Evolutionary conservation across 2,888 invertebrate genomes (phyloP), one percentile per base, ranked within the genome.

Genomic region (Thymelicus acteon): DNA sequence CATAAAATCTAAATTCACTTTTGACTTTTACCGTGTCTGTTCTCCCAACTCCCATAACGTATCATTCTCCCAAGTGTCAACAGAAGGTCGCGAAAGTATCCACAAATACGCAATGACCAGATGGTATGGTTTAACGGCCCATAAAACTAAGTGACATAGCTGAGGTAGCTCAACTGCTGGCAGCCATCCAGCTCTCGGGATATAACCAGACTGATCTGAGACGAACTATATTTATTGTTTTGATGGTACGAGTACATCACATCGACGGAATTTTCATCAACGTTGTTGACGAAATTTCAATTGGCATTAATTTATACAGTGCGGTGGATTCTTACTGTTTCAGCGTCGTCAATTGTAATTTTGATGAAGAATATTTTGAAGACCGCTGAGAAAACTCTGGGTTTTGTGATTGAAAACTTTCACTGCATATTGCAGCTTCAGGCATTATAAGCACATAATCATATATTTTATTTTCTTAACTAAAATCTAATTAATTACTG

Each of bases 71-170:
- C 54, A 54, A 10, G 54, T 54, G 54, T 54, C 54, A 54, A 0
- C 54, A 24, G 52, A 49, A 60, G 24, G 37, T 58, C 58, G 58
- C 58, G 39, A 58, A 54, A 54, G 37, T 58, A 39, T 57, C 65
- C 71, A 39, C 58, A 69, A 69, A 73, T 66, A 73, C 19, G 44
- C 31, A 58, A n/a, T 15, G 13, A 2, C 54, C 24, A 60, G 60
- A 44, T 60, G 40, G 52, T 52, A 54, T 64, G 64, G 63, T 8
- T 48, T 70, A 54, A 60, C 61, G 62, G 63, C 44, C 64, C 67
- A 72, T 74, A 75, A 74, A 74, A 44, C 54, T 63, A 15, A 73
- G 71, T 72, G 72, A 71, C 70, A 72, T 71, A 67, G 54, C 54
- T 24, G 24, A 12, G 7, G 24, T 44, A 44, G 39, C 19, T 44